Evolutionary conservation across 35 echinoderm and acorn worm species (phyloP).

Genomic region (Ophiothrix spiculata): DNA sequence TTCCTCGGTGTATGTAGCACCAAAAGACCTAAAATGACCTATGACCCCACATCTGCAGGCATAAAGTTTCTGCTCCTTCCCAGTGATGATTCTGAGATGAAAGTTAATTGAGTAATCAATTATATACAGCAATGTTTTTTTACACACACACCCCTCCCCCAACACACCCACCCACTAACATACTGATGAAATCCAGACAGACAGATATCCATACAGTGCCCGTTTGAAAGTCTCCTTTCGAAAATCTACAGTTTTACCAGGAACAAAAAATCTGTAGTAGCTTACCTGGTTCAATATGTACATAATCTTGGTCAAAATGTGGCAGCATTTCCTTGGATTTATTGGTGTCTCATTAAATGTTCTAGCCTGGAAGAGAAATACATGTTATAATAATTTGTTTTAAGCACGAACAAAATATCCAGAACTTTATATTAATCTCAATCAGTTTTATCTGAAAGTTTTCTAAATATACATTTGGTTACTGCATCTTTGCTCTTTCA

Average conservation of each 20-base stretch:
- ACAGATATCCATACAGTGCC: not conserved
- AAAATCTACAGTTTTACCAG: not conserved
- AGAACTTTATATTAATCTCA: not conserved
- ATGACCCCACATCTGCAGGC: too few species aligned
- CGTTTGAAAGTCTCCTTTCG: not conserved
- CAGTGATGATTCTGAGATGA: too few species aligned
- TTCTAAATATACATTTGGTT: too few species aligned
- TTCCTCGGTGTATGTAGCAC: too few species aligned
- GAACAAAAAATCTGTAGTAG: not conserved
- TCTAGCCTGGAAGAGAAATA: constrained; percentile 54
- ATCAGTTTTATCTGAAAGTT: not conserved
- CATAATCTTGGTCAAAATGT: constrained; percentile 96
- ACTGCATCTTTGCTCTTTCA: too few species aligned
- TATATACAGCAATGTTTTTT: too few species aligned
- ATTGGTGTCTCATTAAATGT: constrained; percentile 98
- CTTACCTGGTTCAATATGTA: constrained; percentile 88
- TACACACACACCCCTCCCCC: too few species aligned
- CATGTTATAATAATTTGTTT: not conserved
- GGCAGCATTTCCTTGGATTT: constrained; percentile 86
- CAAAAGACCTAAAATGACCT: too few species aligned
- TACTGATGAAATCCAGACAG: not conserved
- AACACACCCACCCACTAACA: too few species aligned
- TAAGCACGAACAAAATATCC: constrained; percentile 6
- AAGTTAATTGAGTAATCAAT: too few species aligned
- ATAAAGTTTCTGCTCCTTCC: too few species aligned